Base-by-base conservation (phyloP, 2,113 vertebrate genomes). In the Tonatia bakeri region DNA sequence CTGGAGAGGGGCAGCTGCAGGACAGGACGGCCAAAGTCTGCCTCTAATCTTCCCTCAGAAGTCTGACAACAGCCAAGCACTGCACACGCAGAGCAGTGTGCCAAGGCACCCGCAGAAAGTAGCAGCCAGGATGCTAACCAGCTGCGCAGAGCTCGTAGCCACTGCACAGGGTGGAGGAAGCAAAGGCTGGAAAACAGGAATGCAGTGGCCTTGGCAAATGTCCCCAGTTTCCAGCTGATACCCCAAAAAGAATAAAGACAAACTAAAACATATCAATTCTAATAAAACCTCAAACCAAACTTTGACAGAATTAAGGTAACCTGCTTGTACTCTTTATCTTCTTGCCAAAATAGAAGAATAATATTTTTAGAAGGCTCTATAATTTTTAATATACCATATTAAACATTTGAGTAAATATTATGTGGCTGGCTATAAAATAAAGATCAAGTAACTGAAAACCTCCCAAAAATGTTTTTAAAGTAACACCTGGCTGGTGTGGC, bases 121-220 rank as follows among this genome's bases (percentile, higher is more conserved):
- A 81, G 76, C 94, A 97, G 92, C 84, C 92, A 93, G 81, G 45
- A 82, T n/a, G 56, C 69, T 92, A 94, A 94, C 6, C 17, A 96
- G 76, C 84, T 52, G 52, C 61, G n/a, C 87, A 90, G 88, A 84
- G 38, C 91, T 0, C 83, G 13, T 1, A 94, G 52, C 45, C 77
- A 87, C 72, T 77, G 26, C 43, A 28, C 1, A 38, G 59, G 24
- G 33, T n/a, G 36, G 22, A 94, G 28, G 67, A 81, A 82, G 85
- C 15, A 67, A 86, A 70, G 59, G 31, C 3, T 94, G 54, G 19
- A 81, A 94, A 72, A 54, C 38, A 72, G n/a, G 73, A 86, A 93
- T 80, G 52, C 5, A 80, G 33, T 65, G 54, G 67, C 17, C 54
- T 47, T 89, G 77, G 73, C 61, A 93, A 89, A 83, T 24, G 84